These are phyloP conservation scores for Chrysolina oricalcia DNA, from an alignment of 2,888 invertebrate genomes.

Conservation along the genomic window DNA sequence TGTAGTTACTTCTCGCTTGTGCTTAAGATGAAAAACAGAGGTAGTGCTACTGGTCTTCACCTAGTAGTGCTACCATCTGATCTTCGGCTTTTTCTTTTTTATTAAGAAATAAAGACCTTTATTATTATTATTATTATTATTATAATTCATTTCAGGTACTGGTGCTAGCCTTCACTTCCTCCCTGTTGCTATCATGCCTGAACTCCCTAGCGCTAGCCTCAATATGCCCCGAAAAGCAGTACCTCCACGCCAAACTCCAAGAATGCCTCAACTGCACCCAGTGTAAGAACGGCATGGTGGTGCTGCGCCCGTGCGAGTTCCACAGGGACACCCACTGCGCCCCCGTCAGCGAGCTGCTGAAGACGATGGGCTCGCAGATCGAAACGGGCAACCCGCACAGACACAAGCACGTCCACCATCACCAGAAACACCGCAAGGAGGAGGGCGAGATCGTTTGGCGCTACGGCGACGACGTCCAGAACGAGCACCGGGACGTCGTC, in stretches of 20 bases:
- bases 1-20: too few relatives aligned
- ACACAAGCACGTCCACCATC: constrained; percentile 60
- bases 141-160: constrained; percentile 66
- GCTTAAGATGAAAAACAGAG: too few relatives aligned
- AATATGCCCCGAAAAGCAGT: constrained; percentile 74
- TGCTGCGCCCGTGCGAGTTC: constrained; percentile 82
- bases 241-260: constrained; percentile 80
- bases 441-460: constrained; percentile 54
- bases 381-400: constrained; percentile 51
- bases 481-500: constrained; percentile 33
- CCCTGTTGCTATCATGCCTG: constrained; percentile 58
- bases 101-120: too few relatives aligned
- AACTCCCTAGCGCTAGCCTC: constrained; percentile 60
- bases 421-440: constrained; percentile 48
- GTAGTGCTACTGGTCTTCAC: too few relatives aligned
- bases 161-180: constrained; percentile 63
- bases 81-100: neutral
- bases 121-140: too few relatives aligned
- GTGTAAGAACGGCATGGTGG: constrained; percentile 78
- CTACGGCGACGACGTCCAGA: constrained; percentile 52
- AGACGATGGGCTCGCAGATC: constrained; percentile 36
- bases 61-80: neutral
- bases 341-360: constrained; percentile 66
- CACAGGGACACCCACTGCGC: constrained; percentile 86
- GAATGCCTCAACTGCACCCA: constrained; percentile 82